Evolutionary conservation across 2,888 invertebrate genomes (phyloP).

Genomic region (Opisthograptis luteolata): DNA sequence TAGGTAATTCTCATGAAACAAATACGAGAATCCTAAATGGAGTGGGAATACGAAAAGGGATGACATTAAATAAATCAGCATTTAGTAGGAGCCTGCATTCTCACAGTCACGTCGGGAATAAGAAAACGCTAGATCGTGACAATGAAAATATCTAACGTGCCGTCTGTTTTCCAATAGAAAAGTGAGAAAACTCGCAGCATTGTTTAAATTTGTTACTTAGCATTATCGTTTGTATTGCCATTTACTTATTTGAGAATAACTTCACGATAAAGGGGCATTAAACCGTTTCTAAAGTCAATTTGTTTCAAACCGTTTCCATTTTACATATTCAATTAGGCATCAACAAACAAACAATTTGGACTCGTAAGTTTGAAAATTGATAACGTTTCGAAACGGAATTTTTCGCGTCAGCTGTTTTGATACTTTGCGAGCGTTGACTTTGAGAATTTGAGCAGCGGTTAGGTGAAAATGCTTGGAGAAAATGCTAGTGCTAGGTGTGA

Average conservation of each 20-base stretch:
- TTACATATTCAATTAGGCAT: no score
- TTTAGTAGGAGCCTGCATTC: slow-evolving; percentile 11
- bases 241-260: no score
- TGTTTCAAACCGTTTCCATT: no score
- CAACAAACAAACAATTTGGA: no score
- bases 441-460: no score
- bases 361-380: no score
- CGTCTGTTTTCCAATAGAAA: slow-evolving; percentile 13
- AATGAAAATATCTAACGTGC: not conserved
- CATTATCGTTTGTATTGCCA: not conserved
- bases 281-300: no score
- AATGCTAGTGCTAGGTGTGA: slow-evolving; percentile 12
- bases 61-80: slow-evolving; percentile 19
- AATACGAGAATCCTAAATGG: slow-evolving; percentile 11
- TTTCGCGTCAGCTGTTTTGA: not conserved
- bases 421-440: not conserved
- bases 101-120: not conserved
- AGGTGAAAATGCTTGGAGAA: not conserved
- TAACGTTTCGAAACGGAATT: no score
- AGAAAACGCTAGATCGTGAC: slow-evolving; percentile 9
- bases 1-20: slow-evolving; percentile 1
- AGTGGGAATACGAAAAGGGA: slow-evolving; percentile 7
- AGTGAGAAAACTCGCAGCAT: slow-evolving; percentile 7
- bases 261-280: no score
- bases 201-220: slow-evolving; percentile 3